Percentiles rank a stretch among this genome's conserved stretches.
Evolutionary conservation across 2,888 invertebrate genomes (phyloP).

Genomic region (Amblyjoppa fuscipennis): DNA sequence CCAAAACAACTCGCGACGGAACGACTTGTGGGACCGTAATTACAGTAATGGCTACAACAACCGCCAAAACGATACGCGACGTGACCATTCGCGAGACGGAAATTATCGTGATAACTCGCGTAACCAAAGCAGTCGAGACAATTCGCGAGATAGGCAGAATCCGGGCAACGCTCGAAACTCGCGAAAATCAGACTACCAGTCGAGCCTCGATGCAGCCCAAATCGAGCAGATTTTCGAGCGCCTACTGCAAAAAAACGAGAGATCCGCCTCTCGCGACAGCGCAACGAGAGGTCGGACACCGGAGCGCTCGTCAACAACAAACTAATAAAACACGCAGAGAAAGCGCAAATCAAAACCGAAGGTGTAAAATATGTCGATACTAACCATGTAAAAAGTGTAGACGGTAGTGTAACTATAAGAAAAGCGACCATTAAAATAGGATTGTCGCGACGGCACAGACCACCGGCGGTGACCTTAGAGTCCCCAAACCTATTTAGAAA

Average conservation of each 20-base stretch:
- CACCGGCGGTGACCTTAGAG: constrained; percentile 24
- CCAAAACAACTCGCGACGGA: too few relatives aligned
- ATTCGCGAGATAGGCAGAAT: neutral
- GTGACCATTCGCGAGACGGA: neutral
- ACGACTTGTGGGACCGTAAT: neutral
- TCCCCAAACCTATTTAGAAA: neutral
- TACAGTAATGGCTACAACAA: too few relatives aligned
- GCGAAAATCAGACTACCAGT: neutral
- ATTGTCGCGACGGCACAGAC: constrained; percentile 5
- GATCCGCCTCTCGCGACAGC: too few relatives aligned
- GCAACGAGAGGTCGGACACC: too few relatives aligned
- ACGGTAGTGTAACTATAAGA: too few relatives aligned
- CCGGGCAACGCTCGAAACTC: neutral
- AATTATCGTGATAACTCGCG: neutral
- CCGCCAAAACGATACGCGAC: too few relatives aligned
- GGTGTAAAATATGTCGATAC: too few relatives aligned
- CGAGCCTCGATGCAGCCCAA: neutral
- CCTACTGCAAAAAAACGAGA: too few relatives aligned
- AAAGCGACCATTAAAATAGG: neutral
- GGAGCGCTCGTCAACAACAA: too few relatives aligned
- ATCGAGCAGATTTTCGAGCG: neutral
- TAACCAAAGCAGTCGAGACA: neutral
- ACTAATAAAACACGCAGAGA: too few relatives aligned
- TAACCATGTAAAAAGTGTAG: too few relatives aligned
- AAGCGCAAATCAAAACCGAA: too few relatives aligned